Conservation (phyloP, 2,797 vertebrate genomes). For the Acanthurus leucopareius region DNA sequence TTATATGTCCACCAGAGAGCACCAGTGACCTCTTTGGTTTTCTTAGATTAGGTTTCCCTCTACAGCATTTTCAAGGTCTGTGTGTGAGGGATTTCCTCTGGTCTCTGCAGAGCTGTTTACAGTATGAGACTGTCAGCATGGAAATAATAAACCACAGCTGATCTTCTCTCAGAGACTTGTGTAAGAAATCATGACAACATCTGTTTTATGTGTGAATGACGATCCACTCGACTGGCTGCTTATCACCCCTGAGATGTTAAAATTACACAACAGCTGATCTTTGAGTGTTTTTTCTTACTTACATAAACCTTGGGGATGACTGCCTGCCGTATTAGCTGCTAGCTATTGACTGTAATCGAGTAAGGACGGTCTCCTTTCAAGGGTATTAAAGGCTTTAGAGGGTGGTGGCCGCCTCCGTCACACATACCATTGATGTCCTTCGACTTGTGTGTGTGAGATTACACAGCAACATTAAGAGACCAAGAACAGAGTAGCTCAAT, state of each 20-base stretch:
- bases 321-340: neutral
- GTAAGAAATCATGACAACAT: slow-evolving; percentile 18
- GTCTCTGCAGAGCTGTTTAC: neutral
- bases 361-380: slow-evolving; percentile 30
- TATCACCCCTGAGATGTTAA: slow-evolving; percentile 14
- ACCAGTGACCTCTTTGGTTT: neutral
- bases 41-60: neutral
- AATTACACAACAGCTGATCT: slow-evolving; percentile 55
- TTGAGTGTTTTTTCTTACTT: slow-evolving; percentile 26
- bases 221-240: neutral
- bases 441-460: neutral
- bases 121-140: neutral
- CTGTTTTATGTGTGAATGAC: slow-evolving; percentile 6
- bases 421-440: neutral
- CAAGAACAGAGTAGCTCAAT: neutral
- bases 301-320: slow-evolving; percentile 49
- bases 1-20: slow-evolving; percentile 56
- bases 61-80: neutral
- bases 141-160: neutral
- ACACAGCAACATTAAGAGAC: too few relatives aligned
- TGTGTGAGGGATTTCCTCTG: slow-evolving; percentile 14
- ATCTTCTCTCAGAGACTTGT: slow-evolving; percentile 25
- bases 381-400: slow-evolving; percentile 63
- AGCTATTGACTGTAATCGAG: slow-evolving; percentile 40
- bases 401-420: neutral